These are phyloP conservation scores for Dryomyza anilis DNA, from an alignment of 2,888 invertebrate species.

Conservation along the genomic window DNA sequence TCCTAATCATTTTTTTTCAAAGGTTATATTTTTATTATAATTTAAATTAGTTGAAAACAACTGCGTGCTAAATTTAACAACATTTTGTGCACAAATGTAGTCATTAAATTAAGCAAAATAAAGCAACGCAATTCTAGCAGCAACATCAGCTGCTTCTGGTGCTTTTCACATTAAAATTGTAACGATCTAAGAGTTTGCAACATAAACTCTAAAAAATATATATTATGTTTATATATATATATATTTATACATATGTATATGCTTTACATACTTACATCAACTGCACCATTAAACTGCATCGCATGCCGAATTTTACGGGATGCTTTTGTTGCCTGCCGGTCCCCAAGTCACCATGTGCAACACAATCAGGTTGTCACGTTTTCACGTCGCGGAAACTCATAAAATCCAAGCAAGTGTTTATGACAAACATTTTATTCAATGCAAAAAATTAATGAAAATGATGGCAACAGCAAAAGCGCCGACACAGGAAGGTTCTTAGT, in stretches of 20 bases:
- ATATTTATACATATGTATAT: neutral
- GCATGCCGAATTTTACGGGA: slow-evolving; percentile 52
- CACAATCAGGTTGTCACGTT: slow-evolving; percentile 16
- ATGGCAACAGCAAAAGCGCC: slow-evolving; percentile 26
- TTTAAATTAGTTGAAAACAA: slow-evolving; percentile 1
- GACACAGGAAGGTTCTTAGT: neutral
- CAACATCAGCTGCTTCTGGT: slow-evolving; percentile 45
- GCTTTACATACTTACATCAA: slow-evolving; percentile 39
- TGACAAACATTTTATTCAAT: slow-evolving; percentile 16
- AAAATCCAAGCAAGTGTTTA: slow-evolving; percentile 20
- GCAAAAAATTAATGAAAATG: slow-evolving; percentile 14
- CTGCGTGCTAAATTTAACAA: neutral
- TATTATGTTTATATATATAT: neutral
- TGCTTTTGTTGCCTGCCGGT: neutral
- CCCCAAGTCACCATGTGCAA: neutral
- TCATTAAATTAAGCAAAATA: neutral
- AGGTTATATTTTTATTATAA: too few species aligned
- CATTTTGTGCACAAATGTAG: neutral
- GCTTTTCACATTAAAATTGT: slow-evolving; percentile 48
- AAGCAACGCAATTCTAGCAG: neutral
- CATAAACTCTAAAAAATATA: too few species aligned
- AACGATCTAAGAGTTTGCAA: too few species aligned
- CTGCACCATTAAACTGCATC: slow-evolving; percentile 55
- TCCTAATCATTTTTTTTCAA: too few species aligned
- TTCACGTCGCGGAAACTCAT: neutral